These are phyloP conservation scores for Spodoptera exigua DNA, from an alignment of 2,888 invertebrate genomes.

Conservation along the genomic window DNA sequence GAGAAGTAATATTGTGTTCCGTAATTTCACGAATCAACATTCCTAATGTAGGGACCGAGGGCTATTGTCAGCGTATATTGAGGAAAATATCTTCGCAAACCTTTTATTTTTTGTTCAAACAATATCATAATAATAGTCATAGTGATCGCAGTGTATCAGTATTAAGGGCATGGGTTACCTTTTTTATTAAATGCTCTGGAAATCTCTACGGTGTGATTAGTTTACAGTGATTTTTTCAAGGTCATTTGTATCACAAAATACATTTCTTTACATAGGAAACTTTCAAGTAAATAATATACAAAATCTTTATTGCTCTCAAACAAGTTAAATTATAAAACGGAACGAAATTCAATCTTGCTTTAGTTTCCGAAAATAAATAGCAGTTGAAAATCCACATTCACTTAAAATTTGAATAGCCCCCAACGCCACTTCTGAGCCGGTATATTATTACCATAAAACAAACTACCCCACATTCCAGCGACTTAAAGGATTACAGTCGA, in stretches of 20 bases:
- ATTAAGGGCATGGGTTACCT: slow-evolving; percentile 1
- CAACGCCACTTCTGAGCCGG: slow-evolving; percentile 21
- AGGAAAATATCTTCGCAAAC: slow-evolving; percentile 44
- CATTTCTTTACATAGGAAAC: too few relatives aligned
- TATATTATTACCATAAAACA: slow-evolving; percentile 50
- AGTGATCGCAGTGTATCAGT: slow-evolving; percentile 21
- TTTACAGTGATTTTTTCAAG: too few relatives aligned
- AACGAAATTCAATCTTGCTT: slow-evolving; percentile 11
- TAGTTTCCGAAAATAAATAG: slow-evolving; percentile 22
- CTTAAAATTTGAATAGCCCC: slow-evolving; percentile 47
- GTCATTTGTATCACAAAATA: background rate
- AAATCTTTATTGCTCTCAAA: too few relatives aligned
- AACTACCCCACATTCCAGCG: slow-evolving; percentile 44
- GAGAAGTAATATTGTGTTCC: slow-evolving; percentile 50
- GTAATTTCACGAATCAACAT: slow-evolving; percentile 56
- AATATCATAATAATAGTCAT: slow-evolving; percentile 38
- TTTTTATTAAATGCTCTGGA: background rate
- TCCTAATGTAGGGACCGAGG: slow-evolving; percentile 41
- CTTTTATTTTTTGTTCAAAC: slow-evolving; percentile 39
- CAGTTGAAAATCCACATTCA: slow-evolving; percentile 35
- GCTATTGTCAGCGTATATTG: slow-evolving; percentile 44
- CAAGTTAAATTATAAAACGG: too few relatives aligned
- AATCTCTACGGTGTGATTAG: too few relatives aligned
- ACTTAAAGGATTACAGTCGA: slow-evolving; percentile 53
- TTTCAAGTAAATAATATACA: too few relatives aligned